Evolutionary conservation across 2,888 invertebrate genomes (phyloP).

Genomic region (Cataglyphis albicans): DNA sequence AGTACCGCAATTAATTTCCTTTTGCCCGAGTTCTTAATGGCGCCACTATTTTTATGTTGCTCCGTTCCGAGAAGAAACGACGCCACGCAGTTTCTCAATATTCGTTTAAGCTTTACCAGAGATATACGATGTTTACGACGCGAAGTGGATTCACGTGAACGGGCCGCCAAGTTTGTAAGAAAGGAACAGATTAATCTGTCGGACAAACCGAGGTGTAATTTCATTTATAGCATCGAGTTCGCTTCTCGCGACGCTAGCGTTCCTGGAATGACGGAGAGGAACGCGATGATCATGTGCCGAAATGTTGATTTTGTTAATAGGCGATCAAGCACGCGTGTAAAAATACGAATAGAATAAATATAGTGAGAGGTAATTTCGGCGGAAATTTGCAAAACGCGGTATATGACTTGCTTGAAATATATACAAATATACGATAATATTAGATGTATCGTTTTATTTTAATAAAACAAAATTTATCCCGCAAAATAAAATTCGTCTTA

Average conservation of each 20-base stretch:
- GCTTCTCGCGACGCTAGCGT: constrained; percentile 6
- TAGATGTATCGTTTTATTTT: background rate
- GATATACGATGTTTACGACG: constrained; percentile 56
- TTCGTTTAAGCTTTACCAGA: constrained; percentile 24
- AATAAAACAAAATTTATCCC: background rate
- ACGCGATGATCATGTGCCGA: constrained; percentile 12
- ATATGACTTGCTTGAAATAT: background rate
- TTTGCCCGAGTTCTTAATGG: constrained; percentile 11
- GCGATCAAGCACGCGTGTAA: background rate
- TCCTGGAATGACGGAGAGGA: constrained; percentile 17
- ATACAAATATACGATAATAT: background rate
- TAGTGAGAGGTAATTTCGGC: background rate
- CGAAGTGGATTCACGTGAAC: constrained; percentile 34
- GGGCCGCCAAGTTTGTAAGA: constrained; percentile 43
- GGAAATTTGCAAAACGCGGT: background rate
- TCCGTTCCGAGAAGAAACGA: background rate
- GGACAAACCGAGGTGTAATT: constrained; percentile 45
- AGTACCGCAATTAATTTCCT: constrained; percentile 16
- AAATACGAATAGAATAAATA: background rate
- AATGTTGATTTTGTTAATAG: constrained; percentile 24
- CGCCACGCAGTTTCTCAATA: constrained; percentile 35
- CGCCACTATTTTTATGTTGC: constrained; percentile 39
- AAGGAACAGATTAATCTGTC: constrained; percentile 62
- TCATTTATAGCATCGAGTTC: constrained; percentile 34
- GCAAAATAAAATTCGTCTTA: background rate